Evolutionary conservation across 2,888 invertebrate species (phyloP).

Genomic region (Bhutanitis thaidina): DNA sequence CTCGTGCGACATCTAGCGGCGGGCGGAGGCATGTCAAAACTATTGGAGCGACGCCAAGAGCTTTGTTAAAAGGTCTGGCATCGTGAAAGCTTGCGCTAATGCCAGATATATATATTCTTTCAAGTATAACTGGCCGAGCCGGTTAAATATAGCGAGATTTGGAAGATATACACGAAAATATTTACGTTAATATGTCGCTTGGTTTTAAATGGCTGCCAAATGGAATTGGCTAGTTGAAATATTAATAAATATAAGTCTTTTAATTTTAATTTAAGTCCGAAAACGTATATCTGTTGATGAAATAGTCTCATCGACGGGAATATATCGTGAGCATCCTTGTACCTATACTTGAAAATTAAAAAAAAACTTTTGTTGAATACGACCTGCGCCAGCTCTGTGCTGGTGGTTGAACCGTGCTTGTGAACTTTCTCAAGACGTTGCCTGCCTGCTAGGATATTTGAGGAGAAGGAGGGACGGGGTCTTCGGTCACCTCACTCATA

Average conservation of each 20-base stretch:
- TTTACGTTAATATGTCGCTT: constrained; percentile 16
- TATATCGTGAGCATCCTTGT: no score
- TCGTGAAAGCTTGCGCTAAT: constrained; percentile 46
- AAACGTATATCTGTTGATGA: no score
- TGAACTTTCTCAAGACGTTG: no score
- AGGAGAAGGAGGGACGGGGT: no score
- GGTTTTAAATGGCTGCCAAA: constrained; percentile 17
- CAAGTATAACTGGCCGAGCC: constrained; percentile 21
- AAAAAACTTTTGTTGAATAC: no score
- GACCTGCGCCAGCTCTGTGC: no score
- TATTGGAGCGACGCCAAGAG: constrained; percentile 57
- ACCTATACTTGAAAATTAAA: no score
- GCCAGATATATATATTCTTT: constrained; percentile 26
- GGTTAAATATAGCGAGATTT: constrained; percentile 21
- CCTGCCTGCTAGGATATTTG: no score
- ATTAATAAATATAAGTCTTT: constrained; percentile 9
- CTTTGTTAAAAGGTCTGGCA: constrained; percentile 60
- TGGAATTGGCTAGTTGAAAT: constrained; percentile 16
- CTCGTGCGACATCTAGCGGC: constrained; percentile 50
- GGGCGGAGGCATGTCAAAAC: constrained; percentile 41
- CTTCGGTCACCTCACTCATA: no score
- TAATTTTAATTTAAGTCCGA: no score
- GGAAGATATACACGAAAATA: constrained; percentile 12
- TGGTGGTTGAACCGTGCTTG: no score
- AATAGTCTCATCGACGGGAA: no score